A percentile compares a stretch with the other conserved stretches of the same genome.
phyloP scores from a whole-genome alignment of 1,140 invertebrate genomes.

The Zaprionus gabonicus region DNA sequence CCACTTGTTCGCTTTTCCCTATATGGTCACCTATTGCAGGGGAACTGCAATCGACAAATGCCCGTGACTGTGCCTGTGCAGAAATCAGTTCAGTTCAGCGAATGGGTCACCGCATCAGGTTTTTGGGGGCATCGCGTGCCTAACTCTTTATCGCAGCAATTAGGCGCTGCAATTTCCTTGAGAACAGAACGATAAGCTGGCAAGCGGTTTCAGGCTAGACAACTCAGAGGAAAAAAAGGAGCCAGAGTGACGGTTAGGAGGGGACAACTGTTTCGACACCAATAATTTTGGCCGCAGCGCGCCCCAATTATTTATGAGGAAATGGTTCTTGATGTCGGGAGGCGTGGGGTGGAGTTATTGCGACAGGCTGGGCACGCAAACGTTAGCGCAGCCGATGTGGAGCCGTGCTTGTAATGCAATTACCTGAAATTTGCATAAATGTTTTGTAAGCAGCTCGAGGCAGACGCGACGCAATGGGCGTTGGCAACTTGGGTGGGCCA shows the following conservation, averaged over 20 bases:
- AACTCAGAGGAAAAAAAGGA: not conserved
- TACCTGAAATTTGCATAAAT: constrained; percentile 76
- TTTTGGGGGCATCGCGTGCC: constrained; percentile 53
- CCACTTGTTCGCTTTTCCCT: constrained; percentile 34
- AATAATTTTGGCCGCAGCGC: constrained; percentile 42
- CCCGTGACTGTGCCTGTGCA: not conserved
- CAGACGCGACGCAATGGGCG: constrained; percentile 42
- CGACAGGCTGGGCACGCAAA: constrained; percentile 51
- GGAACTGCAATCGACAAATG: constrained; percentile 12
- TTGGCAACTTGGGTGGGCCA: constrained; percentile 14
- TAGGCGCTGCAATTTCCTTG: constrained; percentile 69
- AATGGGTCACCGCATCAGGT: constrained; percentile 55
- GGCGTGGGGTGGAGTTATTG: constrained; percentile 17
- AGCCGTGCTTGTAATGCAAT: constrained; percentile 64
- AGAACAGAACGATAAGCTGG: constrained; percentile 34
- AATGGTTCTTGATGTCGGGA: not conserved
- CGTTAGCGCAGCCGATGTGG: constrained; percentile 28
- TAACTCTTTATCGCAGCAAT: constrained; percentile 69
- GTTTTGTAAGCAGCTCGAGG: constrained; percentile 62
- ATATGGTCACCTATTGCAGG: not conserved
- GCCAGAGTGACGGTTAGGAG: not conserved
- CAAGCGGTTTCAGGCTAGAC: constrained; percentile 3
- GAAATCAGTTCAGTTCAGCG: constrained; percentile 27
- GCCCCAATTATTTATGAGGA: constrained; percentile 56
- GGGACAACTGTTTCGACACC: constrained; percentile 52